These are phyloP conservation scores for Ciona savignyi DNA, from an alignment of 23 tunicate species.

Conservation along the genomic window DNA sequence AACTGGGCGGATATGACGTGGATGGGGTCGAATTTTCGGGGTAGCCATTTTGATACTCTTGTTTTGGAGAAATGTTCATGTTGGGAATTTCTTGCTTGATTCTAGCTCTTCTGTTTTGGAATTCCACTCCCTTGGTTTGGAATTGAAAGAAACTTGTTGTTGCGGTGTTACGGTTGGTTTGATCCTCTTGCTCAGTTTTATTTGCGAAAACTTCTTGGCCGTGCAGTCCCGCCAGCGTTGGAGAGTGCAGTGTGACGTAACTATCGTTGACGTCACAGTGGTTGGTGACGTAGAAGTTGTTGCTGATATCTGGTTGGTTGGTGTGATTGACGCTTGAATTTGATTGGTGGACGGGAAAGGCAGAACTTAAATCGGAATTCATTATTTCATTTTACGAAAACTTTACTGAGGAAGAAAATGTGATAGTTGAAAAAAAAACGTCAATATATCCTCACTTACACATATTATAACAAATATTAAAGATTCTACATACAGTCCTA, in stretches of 20 bases:
- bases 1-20: background rate
- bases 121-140: background rate
- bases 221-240: background rate
- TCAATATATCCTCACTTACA: too few relatives aligned
- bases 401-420: background rate
- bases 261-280: background rate
- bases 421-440: background rate
- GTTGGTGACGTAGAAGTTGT: background rate
- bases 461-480: too few relatives aligned
- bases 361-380: background rate
- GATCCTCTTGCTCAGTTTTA: background rate
- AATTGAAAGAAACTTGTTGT: background rate
- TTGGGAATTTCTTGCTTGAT: background rate
- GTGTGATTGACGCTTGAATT: background rate
- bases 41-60: background rate
- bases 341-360: background rate
- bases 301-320: background rate
- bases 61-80: background rate
- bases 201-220: background rate
- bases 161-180: background rate
- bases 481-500: too few relatives aligned
- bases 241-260: background rate
- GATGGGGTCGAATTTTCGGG: background rate
- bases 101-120: background rate
- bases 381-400: background rate